Percentiles rank a stretch among this genome's conserved stretches.
phyloP scores from a whole-genome alignment of 2,797 vertebrate genomes.

The Sebastes glaucus region DNA sequence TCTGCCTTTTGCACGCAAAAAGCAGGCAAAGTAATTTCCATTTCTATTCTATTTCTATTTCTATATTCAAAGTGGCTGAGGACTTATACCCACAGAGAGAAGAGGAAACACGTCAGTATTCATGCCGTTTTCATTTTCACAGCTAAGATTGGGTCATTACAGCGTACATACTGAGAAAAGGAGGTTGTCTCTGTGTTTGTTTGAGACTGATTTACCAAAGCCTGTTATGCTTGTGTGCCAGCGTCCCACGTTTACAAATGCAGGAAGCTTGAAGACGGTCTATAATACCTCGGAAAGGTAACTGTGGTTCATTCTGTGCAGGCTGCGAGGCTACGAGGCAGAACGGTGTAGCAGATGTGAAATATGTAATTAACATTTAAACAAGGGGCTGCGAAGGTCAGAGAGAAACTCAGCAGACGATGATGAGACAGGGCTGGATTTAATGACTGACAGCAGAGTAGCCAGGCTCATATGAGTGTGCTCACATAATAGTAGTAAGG shows the following conservation, averaged over 20 bases:
- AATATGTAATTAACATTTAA: slow-evolving; percentile 68
- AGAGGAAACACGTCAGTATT: background rate
- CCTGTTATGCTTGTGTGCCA: background rate
- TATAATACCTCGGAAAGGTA: background rate
- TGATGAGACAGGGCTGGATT: slow-evolving; percentile 14
- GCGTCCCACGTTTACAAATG: background rate
- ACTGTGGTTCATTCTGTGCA: background rate
- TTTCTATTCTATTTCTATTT: background rate
- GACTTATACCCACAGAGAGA: background rate
- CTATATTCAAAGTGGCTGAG: background rate
- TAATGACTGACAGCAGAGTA: slow-evolving; percentile 5
- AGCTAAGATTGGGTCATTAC: background rate
- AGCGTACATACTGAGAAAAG: background rate
- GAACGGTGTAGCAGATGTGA: slow-evolving; percentile 44
- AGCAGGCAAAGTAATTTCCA: background rate
- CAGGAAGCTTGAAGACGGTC: slow-evolving; percentile 1
- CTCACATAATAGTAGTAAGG: background rate
- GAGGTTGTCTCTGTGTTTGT: background rate
- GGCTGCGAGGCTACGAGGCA: background rate
- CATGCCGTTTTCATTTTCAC: background rate
- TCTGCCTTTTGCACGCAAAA: background rate
- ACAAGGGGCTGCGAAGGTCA: slow-evolving; percentile 50
- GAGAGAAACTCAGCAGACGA: slow-evolving; percentile 11
- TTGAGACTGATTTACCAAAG: background rate
- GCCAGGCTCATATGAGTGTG: background rate